phyloP scores from a whole-genome alignment of 2,888 invertebrate genomes.

The Fabriciana adippe region DNA sequence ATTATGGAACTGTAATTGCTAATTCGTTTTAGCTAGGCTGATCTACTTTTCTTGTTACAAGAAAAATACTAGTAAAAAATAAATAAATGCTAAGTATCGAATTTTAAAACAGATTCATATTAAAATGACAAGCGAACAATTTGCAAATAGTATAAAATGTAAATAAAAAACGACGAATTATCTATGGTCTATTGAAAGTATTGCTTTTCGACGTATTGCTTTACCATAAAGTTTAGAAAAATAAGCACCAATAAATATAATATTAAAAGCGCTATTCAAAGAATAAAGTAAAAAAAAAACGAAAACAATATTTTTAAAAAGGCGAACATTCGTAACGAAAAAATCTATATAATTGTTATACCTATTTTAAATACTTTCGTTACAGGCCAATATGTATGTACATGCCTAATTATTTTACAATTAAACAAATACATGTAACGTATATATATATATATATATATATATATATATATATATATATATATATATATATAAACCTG shows the following conservation, averaged over 20 bases:
- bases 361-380: constrained; percentile 16
- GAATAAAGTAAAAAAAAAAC: constrained; percentile 16
- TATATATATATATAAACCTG: neutral
- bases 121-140: constrained; percentile 7
- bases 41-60: constrained; percentile 47
- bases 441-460: constrained; percentile 5
- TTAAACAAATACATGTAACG: constrained; percentile 12
- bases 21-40: constrained; percentile 50
- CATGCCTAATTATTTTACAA: constrained; percentile 21
- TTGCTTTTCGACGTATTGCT: neutral
- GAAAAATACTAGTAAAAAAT: constrained; percentile 38
- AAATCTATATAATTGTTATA: constrained; percentile 23
- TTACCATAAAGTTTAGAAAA: constrained; percentile 17
- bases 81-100: constrained; percentile 44
- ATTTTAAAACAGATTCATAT: constrained; percentile 18
- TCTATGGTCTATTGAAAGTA: neutral
- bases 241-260: constrained; percentile 28
- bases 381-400: constrained; percentile 27
- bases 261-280: constrained; percentile 22
- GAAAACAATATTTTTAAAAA: constrained; percentile 2
- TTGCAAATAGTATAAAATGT: constrained; percentile 12
- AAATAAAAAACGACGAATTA: constrained; percentile 7
- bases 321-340: constrained; percentile 13
- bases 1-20: constrained; percentile 72
- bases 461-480: constrained; percentile 5